Percentiles rank a stretch among this genome's conserved stretches.
Evolutionary conservation across 2,113 vertebrate genomes (phyloP).

Genomic region (Caretta caretta): DNA sequence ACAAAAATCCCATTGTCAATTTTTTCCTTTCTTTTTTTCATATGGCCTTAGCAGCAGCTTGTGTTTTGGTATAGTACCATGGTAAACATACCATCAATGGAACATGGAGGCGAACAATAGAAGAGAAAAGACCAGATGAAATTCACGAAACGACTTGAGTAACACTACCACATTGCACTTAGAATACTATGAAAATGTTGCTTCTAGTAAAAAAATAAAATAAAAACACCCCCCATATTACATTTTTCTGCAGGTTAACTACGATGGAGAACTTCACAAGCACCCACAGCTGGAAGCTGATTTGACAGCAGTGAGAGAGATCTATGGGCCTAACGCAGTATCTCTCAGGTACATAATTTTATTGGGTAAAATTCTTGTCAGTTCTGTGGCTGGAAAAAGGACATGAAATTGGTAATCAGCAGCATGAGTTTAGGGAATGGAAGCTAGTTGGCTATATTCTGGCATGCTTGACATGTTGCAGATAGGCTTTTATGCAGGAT

Average conservation of each 20-base stretch:
- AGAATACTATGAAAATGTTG: not conserved
- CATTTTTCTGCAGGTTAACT: conserved; percentile 82
- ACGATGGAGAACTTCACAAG: conserved; percentile 91
- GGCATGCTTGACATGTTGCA: not conserved
- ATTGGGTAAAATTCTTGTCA: not conserved
- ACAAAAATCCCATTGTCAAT: not conserved
- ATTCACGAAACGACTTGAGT: not conserved
- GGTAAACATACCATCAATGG: not conserved
- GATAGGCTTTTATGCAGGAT: not conserved
- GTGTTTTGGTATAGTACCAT: not conserved
- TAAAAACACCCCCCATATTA: not conserved
- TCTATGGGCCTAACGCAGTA: conserved; percentile 89
- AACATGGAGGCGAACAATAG: not conserved
- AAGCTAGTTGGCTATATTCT: not conserved
- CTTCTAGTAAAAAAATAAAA: not conserved
- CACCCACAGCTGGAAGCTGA: conserved; percentile 91
- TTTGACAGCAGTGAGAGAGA: conserved; percentile 88
- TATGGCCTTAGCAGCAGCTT: not conserved
- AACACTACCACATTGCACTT: not conserved
- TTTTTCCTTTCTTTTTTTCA: not conserved
- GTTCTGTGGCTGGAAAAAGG: not conserved
- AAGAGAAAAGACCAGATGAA: not conserved
- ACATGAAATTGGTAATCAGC: not conserved
- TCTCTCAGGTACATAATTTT: conserved; percentile 87
- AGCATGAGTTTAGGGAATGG: not conserved